Evolutionary conservation across 2,888 invertebrate genomes (phyloP).

Genomic region (Oxytorus armatus): DNA sequence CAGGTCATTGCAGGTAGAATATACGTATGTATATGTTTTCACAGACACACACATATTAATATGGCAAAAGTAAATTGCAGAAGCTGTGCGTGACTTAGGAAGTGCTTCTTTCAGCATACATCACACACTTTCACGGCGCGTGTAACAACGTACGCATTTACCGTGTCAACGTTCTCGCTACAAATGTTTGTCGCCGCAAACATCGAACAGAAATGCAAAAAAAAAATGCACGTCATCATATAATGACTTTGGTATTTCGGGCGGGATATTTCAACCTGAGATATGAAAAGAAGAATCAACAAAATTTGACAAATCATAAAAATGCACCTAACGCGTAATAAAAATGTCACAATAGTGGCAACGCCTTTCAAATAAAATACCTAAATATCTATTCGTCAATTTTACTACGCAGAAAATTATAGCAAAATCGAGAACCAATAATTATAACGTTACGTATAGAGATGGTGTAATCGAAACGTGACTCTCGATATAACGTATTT

Average conservation of each 20-base stretch:
- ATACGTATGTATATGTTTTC: slow-evolving; percentile 5
- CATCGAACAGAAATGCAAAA: slow-evolving; percentile 14
- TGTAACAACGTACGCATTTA: slow-evolving; percentile 35
- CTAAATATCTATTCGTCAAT: neutral
- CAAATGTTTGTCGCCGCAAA: slow-evolving; percentile 24
- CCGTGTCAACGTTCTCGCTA: slow-evolving; percentile 55
- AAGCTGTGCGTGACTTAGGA: slow-evolving; percentile 43
- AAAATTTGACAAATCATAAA: neutral
- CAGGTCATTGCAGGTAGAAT: neutral
- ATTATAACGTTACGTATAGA: slow-evolving; percentile 10
- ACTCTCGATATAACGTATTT: neutral
- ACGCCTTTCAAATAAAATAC: neutral
- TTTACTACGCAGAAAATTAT: neutral
- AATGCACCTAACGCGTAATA: neutral
- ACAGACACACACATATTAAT: neutral
- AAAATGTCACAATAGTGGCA: neutral
- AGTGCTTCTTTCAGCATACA: slow-evolving; percentile 28
- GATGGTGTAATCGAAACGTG: slow-evolving; percentile 4
- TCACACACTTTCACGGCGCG: slow-evolving; percentile 49
- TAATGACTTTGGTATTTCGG: neutral
- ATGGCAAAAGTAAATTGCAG: slow-evolving; percentile 7
- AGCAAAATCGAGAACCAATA: neutral
- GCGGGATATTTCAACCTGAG: neutral
- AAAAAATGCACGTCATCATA: slow-evolving; percentile 17
- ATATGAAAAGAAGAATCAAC: neutral